These are phyloP conservation scores for Sabellastarte sp. DNA, from an alignment of 2,888 invertebrate species.

Conservation along the genomic window DNA sequence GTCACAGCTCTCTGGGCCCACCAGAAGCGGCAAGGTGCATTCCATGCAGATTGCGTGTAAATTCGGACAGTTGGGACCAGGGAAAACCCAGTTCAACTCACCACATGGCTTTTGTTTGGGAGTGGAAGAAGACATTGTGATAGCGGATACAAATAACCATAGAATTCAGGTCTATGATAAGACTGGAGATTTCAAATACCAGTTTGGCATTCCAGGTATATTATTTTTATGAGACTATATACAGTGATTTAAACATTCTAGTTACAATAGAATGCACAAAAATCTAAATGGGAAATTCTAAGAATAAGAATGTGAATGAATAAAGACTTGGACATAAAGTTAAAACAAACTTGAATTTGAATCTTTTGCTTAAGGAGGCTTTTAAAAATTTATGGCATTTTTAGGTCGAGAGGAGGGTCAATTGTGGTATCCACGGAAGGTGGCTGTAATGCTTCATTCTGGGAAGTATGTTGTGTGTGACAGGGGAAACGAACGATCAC, in stretches of 20 bases:
- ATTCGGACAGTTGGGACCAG: constrained; percentile 89
- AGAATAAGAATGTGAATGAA: no score
- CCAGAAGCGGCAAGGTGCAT: background rate
- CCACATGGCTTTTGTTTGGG: constrained; percentile 97
- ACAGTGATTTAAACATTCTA: no score
- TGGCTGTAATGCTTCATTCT: constrained; percentile 66
- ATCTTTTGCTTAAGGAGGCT: no score
- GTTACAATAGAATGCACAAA: no score
- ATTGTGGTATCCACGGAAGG: constrained; percentile 95
- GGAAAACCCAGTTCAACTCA: constrained; percentile 92
- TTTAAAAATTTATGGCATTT: no score
- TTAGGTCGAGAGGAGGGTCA: constrained; percentile 81
- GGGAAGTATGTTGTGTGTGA: constrained; percentile 83
- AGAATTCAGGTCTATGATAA: constrained; percentile 93
- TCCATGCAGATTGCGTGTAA: constrained; percentile 65
- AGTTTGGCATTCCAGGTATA: constrained; percentile 92
- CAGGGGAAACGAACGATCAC: constrained; percentile 90
- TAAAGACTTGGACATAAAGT: no score
- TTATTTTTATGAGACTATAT: no score
- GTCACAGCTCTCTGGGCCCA: background rate
- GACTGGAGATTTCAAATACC: constrained; percentile 86
- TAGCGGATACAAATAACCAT: constrained; percentile 94
- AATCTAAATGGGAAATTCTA: no score
- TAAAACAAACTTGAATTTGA: no score
- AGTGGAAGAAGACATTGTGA: constrained; percentile 91